Conservation (phyloP, 2,888 invertebrate genomes). For the Stenoptilia bipunctidactyla region DNA sequence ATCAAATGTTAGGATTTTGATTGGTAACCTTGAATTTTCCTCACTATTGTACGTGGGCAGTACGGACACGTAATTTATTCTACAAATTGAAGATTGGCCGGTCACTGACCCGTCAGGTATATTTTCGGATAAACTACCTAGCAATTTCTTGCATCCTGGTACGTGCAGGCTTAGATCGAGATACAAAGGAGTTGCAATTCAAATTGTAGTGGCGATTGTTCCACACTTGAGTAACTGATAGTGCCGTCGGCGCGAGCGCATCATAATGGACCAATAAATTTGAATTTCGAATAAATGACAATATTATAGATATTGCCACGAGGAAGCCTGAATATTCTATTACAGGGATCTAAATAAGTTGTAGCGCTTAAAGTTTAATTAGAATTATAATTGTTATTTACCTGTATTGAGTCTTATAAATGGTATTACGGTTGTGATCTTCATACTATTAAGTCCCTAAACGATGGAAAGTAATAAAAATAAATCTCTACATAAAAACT, state of each 20-base stretch:
- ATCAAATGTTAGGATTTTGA: not conserved
- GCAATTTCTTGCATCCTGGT: too few species aligned
- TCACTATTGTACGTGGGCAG: constrained; percentile 1
- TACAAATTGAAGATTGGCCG: not conserved
- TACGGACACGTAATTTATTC: not conserved
- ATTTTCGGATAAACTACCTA: too few species aligned
- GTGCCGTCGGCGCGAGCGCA: not conserved
- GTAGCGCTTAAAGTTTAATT: too few species aligned
- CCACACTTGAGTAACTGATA: not conserved
- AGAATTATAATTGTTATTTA: too few species aligned
- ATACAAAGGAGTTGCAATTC: not conserved
- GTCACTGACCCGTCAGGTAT: not conserved
- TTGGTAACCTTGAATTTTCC: not conserved
- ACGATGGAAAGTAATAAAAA: too few species aligned
- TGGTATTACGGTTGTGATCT: too few species aligned
- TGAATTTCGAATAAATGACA: constrained; percentile 32
- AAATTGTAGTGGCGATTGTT: not conserved
- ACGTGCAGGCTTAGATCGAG: not conserved
- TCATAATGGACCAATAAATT: constrained; percentile 48
- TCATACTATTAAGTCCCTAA: too few species aligned
- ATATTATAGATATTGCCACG: not conserved
- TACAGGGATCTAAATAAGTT: too few species aligned
- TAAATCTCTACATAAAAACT: too few species aligned
- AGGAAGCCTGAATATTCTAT: not conserved
- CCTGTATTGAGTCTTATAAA: too few species aligned